Evolutionary conservation across 2,113 vertebrate species (phyloP).

Genomic region (Anarrhichthys ocellatus): DNA sequence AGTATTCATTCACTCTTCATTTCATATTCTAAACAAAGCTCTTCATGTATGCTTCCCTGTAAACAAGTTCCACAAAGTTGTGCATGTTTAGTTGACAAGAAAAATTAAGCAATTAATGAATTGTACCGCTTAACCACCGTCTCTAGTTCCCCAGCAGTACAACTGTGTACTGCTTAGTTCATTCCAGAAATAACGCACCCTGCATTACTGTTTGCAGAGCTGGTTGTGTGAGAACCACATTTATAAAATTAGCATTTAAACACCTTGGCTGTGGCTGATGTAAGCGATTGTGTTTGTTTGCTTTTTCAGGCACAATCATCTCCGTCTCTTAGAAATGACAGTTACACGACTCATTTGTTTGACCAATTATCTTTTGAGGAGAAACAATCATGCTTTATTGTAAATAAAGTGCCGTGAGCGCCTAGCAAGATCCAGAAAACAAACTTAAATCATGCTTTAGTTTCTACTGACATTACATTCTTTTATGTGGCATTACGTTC

Average conservation of each 20-base stretch:
- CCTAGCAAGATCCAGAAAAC: too few species aligned
- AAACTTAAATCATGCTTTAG: background rate
- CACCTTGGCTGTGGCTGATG: constrained; percentile 3
- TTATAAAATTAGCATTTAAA: constrained; percentile 23
- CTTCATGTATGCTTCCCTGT: background rate
- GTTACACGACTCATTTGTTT: background rate
- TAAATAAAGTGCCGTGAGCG: background rate
- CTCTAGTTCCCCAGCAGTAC: background rate
- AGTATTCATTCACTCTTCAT: background rate
- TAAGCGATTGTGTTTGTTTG: background rate
- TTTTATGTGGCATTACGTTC: background rate
- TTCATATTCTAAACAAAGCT: background rate
- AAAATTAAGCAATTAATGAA: background rate
- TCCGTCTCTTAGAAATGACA: background rate
- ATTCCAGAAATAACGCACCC: background rate
- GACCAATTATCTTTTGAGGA: background rate
- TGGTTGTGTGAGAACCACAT: constrained; percentile 6
- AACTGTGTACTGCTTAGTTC: background rate
- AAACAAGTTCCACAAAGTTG: background rate
- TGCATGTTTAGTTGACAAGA: background rate
- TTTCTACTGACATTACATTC: background rate
- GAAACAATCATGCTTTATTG: background rate
- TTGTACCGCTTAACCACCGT: background rate
- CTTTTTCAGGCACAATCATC: background rate
- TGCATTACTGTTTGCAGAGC: background rate